Conservation (phyloP, 2,888 invertebrate species). For the Eurois occulta region DNA sequence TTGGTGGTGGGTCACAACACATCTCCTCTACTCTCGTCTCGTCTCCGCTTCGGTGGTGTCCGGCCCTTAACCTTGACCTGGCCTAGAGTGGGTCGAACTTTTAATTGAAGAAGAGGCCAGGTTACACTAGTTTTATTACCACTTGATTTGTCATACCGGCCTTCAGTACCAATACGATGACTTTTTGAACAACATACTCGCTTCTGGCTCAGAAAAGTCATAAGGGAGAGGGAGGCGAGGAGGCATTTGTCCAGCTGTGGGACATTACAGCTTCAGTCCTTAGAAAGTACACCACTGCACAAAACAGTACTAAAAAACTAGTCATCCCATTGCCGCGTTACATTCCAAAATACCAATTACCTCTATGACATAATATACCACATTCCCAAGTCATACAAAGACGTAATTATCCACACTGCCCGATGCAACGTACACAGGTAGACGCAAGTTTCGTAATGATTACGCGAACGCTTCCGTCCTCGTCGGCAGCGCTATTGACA, state of each 20-base stretch:
- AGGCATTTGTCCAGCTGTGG: not conserved
- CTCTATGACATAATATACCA: constrained; percentile 17
- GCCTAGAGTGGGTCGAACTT: not conserved
- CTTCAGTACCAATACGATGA: not conserved
- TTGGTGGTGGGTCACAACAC: no score
- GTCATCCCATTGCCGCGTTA: not conserved
- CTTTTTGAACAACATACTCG: not conserved
- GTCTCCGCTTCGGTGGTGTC: no score
- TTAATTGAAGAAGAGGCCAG: not conserved
- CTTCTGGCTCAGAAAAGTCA: not conserved
- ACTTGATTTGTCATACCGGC: not conserved
- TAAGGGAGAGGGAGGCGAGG: not conserved
- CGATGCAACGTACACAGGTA: constrained; percentile 47
- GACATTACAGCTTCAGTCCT: not conserved
- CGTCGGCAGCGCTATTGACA: constrained; percentile 69
- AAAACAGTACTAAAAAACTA: not conserved
- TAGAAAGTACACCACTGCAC: not conserved
- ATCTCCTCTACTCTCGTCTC: no score
- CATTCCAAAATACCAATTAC: constrained; percentile 4
- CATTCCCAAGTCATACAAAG: constrained; percentile 30
- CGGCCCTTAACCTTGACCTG: not conserved
- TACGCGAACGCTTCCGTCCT: constrained; percentile 72
- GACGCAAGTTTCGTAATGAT: constrained; percentile 70
- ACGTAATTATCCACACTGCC: constrained; percentile 33
- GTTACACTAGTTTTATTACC: not conserved